These are phyloP conservation scores for Dysmachus trigonus DNA, from an alignment of 2,888 invertebrate species.

Conservation along the genomic window DNA sequence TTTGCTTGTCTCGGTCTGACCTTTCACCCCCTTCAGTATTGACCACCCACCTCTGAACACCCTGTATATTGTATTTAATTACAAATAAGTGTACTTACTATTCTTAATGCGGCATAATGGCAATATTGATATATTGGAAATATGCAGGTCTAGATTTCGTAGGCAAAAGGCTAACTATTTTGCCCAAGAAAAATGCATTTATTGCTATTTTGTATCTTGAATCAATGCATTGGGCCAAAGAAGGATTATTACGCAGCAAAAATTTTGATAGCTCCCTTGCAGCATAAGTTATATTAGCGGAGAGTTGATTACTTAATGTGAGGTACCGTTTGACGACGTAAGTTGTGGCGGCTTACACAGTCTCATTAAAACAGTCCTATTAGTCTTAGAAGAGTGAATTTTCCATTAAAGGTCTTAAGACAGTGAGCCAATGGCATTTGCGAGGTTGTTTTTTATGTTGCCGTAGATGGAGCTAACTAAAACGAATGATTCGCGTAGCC, in stretches of 20 bases:
- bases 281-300: neutral
- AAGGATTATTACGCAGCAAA: neutral
- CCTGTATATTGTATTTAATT: too few species aligned
- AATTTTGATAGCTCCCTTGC: neutral
- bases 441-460: neutral
- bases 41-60: too few species aligned
- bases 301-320: slow-evolving; percentile 3
- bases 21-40: too few species aligned
- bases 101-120: too few species aligned
- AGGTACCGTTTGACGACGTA: slow-evolving; percentile 2
- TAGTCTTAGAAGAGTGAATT: slow-evolving; percentile 21
- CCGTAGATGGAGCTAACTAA: slow-evolving; percentile 20
- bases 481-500: neutral
- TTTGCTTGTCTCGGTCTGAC: too few species aligned
- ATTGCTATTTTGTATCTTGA: neutral
- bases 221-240: neutral
- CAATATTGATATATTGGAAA: neutral
- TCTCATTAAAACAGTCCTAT: slow-evolving; percentile 28
- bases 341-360: neutral
- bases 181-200: neutral
- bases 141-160: neutral
- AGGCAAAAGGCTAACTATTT: neutral
- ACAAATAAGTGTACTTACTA: too few species aligned
- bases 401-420: slow-evolving; percentile 29
- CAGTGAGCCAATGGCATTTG: neutral